Evolutionary conservation across 2,888 invertebrate genomes (phyloP).

Genomic region (Rutpela maculata): DNA sequence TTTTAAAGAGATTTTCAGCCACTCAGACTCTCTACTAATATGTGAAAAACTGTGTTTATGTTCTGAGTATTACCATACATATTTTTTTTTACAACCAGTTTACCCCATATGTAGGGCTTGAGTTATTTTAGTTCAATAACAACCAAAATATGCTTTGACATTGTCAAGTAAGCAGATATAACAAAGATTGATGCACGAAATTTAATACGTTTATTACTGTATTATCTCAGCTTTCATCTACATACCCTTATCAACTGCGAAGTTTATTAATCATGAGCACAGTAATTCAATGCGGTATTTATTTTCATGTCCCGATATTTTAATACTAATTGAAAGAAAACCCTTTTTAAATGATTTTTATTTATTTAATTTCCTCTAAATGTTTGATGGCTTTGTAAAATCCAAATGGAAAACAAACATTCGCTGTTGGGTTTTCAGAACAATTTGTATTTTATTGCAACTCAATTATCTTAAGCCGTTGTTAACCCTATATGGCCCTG

Average conservation of each 20-base stretch:
- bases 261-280: neutral
- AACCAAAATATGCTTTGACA: neutral
- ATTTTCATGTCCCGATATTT: neutral
- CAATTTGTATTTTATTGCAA: too few relatives aligned
- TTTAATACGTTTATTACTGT: neutral
- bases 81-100: neutral
- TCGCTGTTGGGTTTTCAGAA: too few relatives aligned
- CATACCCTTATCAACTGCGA: constrained; percentile 1
- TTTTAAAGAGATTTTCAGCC: too few relatives aligned
- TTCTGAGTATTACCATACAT: neutral
- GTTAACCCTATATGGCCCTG: too few relatives aligned
- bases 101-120: neutral
- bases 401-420: too few relatives aligned
- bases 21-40: too few relatives aligned
- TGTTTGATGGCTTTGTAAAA: too few relatives aligned
- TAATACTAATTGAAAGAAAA: too few relatives aligned
- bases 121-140: neutral
- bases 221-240: neutral
- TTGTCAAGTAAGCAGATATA: neutral
- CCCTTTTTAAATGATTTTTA: too few relatives aligned
- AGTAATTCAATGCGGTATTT: neutral
- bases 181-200: neutral
- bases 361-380: too few relatives aligned
- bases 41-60: too few relatives aligned
- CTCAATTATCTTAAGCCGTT: too few relatives aligned